Evolutionary conservation across 1,140 invertebrate species (phyloP), one percentile per base, ranked within the genome.

Genomic region (Lutraria rhynchaena): DNA sequence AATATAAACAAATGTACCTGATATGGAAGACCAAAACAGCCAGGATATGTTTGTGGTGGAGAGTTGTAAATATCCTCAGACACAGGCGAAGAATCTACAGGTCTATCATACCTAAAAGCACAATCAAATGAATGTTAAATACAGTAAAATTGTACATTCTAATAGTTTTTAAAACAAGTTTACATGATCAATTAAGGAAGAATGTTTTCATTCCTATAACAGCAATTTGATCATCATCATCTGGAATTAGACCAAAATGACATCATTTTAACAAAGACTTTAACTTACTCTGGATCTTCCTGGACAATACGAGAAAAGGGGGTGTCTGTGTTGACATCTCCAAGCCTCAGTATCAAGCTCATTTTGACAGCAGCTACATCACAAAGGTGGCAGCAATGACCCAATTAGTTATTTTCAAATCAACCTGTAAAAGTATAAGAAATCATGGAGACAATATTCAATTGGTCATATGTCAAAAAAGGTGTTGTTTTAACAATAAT

Each of bases 21-120:
- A 85, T 94, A 94, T 70, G 94, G 94, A 27, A 94, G 93, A 37
- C 94, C 94, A 90, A 89, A 91, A 86, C 88, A 92, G 35, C 90
- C 85, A 31, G 88, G 84, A 67, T 89, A 91, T 27, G 87, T 87
- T 65, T 88, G 86, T 31, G 83, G 65, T 35, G 87, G 82, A 57
- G 87, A 81, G 37, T 33, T 51, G 51, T 76, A 74, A 9, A 33
- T 17, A 37, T 75, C 65, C 29, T 74, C 70, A 29, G 49, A 58
- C 46, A 46, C 44, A 57, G 82, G 60, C n/a, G 71, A 65, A 19
- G 57, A 44, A 51, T 81, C 78, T 35, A 81, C 41, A 31, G 69
- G 76, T 17, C 35, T 51, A 22, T 81, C 78, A 74, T 74, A 65
- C 11, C 78, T 81, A 44, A 7, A 81, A 70, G 2, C 0, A 61